These are phyloP conservation scores for Vimba vimba DNA, from an alignment of 2,113 vertebrate genomes.

Conservation along the genomic window DNA sequence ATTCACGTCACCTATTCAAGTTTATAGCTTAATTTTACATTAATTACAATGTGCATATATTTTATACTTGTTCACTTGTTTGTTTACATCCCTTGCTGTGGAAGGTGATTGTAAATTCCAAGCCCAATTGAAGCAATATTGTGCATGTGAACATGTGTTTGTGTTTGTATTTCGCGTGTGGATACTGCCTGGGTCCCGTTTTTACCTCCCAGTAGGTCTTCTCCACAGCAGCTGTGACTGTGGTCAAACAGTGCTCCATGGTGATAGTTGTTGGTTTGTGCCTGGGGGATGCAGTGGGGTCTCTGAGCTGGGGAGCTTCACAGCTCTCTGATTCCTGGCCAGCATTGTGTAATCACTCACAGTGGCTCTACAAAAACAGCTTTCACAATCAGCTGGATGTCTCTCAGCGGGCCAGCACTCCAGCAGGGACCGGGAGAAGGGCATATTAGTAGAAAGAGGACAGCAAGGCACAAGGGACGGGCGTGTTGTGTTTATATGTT, in stretches of 20 bases:
- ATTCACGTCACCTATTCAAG: constrained; percentile 19
- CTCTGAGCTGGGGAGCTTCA: constrained; percentile 38
- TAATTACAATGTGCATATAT: neutral
- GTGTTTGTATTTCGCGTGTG: constrained; percentile 40
- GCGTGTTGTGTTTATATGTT: constrained; percentile 8
- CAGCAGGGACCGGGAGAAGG: constrained; percentile 31
- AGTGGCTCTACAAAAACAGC: constrained; percentile 75
- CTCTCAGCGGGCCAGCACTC: constrained; percentile 60
- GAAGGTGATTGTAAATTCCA: constrained; percentile 12
- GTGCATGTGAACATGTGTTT: constrained; percentile 35
- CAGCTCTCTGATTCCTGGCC: constrained; percentile 67
- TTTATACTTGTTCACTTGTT: neutral
- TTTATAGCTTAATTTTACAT: constrained; percentile 9
- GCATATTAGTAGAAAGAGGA: constrained; percentile 27
- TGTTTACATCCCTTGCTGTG: neutral
- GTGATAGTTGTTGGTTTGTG: constrained; percentile 34
- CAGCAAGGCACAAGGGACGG: constrained; percentile 10
- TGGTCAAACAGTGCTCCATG: constrained; percentile 39
- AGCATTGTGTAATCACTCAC: constrained; percentile 72
- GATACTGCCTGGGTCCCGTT: constrained; percentile 3
- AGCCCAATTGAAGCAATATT: constrained; percentile 36
- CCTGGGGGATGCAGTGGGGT: constrained; percentile 29
- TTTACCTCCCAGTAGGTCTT: constrained; percentile 20
- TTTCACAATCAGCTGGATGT: constrained; percentile 79
- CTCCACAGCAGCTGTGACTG: constrained; percentile 36